phyloP scores from a whole-genome alignment of 2,888 invertebrate species.

The Pyrrhia umbra region DNA sequence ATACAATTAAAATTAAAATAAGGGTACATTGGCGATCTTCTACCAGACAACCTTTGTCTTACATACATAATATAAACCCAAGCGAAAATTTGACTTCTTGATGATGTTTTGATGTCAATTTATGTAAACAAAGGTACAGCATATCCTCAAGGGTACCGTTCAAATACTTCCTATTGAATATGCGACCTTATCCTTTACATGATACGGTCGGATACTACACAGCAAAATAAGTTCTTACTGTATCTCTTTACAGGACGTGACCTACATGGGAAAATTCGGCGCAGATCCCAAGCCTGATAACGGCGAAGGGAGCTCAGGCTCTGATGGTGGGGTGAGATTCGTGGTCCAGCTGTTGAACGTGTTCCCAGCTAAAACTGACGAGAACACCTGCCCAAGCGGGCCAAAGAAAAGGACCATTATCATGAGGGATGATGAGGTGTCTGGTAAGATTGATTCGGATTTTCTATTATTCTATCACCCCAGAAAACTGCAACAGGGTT shows the following conservation, averaged over 20 bases:
- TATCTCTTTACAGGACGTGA: conserved; percentile 33
- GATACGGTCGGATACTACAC: background rate
- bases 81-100: too few species aligned
- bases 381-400: conserved; percentile 18
- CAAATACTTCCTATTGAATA: background rate
- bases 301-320: background rate
- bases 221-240: too few species aligned
- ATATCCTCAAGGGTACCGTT: too few species aligned
- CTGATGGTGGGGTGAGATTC: conserved; percentile 17
- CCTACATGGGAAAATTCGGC: conserved; percentile 24
- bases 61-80: too few species aligned
- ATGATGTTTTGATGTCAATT: too few species aligned
- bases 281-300: background rate
- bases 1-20: too few species aligned
- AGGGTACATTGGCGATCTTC: too few species aligned
- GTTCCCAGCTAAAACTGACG: background rate
- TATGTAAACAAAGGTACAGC: too few species aligned
- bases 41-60: too few species aligned
- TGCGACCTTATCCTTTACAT: background rate
- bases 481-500: too few species aligned
- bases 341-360: conserved; percentile 29
- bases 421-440: conserved; percentile 2
- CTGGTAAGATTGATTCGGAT: too few species aligned
- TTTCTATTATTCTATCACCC: too few species aligned
- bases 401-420: conserved; percentile 28